phyloP scores from a whole-genome alignment of 2,113 vertebrate species.

The Petrocephalus zakoni region DNA sequence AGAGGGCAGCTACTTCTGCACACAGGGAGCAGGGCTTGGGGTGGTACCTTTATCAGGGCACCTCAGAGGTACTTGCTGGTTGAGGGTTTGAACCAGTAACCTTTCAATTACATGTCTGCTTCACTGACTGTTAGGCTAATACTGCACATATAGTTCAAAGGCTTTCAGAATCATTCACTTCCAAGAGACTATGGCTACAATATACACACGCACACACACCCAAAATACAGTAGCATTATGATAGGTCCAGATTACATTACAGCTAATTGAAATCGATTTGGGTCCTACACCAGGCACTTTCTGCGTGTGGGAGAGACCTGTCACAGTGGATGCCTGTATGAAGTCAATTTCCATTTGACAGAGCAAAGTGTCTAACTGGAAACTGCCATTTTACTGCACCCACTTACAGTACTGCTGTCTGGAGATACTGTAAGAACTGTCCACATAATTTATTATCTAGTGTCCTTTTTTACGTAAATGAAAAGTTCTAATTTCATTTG shows the following conservation, averaged over 20 bases:
- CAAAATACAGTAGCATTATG: background rate
- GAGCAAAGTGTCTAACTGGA: background rate
- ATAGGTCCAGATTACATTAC: background rate
- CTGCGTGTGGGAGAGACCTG: background rate
- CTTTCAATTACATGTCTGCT: too few species aligned
- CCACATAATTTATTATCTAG: background rate
- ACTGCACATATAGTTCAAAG: background rate
- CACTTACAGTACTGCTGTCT: background rate
- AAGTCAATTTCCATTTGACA: background rate
- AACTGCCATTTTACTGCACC: background rate
- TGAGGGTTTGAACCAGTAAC: too few species aligned
- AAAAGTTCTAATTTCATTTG: background rate
- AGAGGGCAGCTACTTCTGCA: too few species aligned
- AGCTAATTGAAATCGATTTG: background rate
- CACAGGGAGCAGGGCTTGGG: too few species aligned
- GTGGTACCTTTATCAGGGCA: too few species aligned
- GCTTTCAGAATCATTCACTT: background rate
- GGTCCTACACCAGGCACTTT: background rate
- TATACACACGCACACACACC: background rate
- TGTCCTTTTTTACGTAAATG: background rate
- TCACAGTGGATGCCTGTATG: background rate
- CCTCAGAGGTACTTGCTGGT: too few species aligned
- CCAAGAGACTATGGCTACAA: background rate
- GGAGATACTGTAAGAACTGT: background rate
- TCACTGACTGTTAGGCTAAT: too few species aligned